Percentiles rank a stretch among this genome's conserved stretches.
Conservation (phyloP, 1,140 invertebrate genomes). For the Geopemphigus sp. region DNA sequence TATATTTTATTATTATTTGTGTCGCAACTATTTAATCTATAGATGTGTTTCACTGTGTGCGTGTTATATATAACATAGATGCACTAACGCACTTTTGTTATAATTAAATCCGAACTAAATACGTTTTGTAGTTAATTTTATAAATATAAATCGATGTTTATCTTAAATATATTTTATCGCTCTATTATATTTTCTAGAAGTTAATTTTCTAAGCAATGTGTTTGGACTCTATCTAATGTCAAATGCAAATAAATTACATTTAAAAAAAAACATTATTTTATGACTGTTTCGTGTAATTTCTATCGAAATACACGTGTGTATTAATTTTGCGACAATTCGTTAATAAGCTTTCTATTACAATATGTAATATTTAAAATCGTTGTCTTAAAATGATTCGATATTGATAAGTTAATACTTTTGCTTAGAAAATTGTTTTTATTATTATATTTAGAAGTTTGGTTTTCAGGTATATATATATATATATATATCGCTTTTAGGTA, state of each 20-base stretch:
- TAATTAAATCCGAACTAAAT: background rate
- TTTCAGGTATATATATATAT: background rate
- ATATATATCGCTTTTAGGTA: background rate
- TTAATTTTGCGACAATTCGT: too few species aligned
- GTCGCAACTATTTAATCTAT: background rate
- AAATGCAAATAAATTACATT: background rate
- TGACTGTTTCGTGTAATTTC: too few species aligned
- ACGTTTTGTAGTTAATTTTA: background rate
- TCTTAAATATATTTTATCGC: background rate
- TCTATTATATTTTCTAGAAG: background rate
- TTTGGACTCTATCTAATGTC: background rate
- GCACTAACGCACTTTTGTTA: background rate
- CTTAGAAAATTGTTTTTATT: conserved; percentile 14
- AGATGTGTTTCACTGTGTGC: conserved; percentile 12
- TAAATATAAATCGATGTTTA: background rate
- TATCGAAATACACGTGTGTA: too few species aligned
- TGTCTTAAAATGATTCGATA: too few species aligned
- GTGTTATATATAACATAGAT: background rate
- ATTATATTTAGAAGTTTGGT: background rate
- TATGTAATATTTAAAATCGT: too few species aligned
- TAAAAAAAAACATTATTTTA: too few species aligned
- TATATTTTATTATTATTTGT: conserved; percentile 3
- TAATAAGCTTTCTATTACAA: too few species aligned
- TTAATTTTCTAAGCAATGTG: conserved; percentile 13
- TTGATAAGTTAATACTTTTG: background rate